Conservation (phyloP, 2,888 invertebrate species). For the Fragum sueziense region DNA sequence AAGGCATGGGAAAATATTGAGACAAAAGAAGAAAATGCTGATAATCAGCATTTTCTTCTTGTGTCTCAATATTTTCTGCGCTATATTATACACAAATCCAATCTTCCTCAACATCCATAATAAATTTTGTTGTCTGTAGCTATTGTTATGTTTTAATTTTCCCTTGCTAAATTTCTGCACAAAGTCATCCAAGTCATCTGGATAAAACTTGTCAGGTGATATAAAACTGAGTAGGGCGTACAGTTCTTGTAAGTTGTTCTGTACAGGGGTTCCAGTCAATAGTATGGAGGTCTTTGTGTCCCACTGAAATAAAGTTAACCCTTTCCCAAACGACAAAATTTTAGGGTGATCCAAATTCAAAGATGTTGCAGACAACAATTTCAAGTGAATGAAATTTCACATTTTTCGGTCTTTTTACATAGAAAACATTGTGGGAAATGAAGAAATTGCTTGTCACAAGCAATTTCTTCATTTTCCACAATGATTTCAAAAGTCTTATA, state of each 20-base stretch:
- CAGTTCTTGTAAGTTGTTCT: constrained; percentile 82
- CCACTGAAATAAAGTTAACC: constrained; percentile 4
- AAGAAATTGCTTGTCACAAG: background rate
- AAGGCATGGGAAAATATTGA: too few species aligned
- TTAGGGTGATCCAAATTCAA: too few species aligned
- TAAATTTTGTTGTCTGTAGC: too few species aligned
- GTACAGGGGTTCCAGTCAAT: constrained; percentile 83
- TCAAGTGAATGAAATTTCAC: too few species aligned
- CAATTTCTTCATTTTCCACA: constrained; percentile 9
- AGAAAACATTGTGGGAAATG: background rate
- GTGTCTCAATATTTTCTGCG: too few species aligned
- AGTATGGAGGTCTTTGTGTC: constrained; percentile 70
- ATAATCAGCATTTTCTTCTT: too few species aligned
- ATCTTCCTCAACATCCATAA: too few species aligned
- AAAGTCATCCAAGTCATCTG: constrained; percentile 75
- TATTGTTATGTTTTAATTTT: constrained; percentile 33
- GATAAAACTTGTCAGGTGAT: constrained; percentile 74
- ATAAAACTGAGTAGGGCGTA: constrained; percentile 81
- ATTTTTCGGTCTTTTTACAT: too few species aligned
- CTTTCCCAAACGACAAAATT: background rate
- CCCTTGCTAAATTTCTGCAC: constrained; percentile 59
- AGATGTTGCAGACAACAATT: too few species aligned
- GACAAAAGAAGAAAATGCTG: too few species aligned
- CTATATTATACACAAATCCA: too few species aligned
- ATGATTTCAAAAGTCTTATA: too few species aligned